phyloP scores from a whole-genome alignment of 2,888 invertebrate genomes.

The Bombylius major region DNA sequence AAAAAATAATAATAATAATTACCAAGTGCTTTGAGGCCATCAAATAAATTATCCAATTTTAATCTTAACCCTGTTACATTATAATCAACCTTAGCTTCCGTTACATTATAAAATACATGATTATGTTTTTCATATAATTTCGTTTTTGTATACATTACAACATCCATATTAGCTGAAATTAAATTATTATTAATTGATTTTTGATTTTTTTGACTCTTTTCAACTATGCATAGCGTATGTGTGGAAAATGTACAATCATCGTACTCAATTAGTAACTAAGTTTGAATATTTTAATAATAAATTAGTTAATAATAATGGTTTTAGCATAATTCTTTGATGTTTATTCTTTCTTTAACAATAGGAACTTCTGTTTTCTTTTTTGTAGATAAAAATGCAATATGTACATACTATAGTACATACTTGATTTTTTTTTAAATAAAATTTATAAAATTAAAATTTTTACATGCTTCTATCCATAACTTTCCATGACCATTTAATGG shows the following conservation, averaged over 20 bases:
- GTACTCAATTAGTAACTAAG: background rate
- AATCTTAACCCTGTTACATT: conserved; percentile 48
- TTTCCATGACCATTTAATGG: conserved; percentile 51
- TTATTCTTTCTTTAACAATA: too few species aligned
- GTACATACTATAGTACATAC: too few species aligned
- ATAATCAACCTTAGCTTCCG: conserved; percentile 49
- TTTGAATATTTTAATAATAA: background rate
- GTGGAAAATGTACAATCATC: background rate
- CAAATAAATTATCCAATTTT: conserved; percentile 53
- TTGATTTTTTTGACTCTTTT: background rate
- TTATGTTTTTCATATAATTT: conserved; percentile 46
- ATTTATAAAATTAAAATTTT: conserved; percentile 19
- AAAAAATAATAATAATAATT: conserved; percentile 4
- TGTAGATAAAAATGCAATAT: too few species aligned
- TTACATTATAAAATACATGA: conserved; percentile 52
- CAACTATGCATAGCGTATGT: too few species aligned
- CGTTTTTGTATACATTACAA: conserved; percentile 48
- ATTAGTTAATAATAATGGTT: too few species aligned
- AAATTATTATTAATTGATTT: background rate
- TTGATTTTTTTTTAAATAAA: too few species aligned
- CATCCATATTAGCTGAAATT: conserved; percentile 48
- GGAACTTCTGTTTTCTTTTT: too few species aligned
- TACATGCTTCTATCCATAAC: conserved; percentile 60
- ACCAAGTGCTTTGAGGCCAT: conserved; percentile 52
- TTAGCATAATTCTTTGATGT: too few species aligned